Percentiles rank a stretch among this genome's conserved stretches.
Conservation (phyloP, 2,888 invertebrate genomes). For the Mythimna albipuncta region DNA sequence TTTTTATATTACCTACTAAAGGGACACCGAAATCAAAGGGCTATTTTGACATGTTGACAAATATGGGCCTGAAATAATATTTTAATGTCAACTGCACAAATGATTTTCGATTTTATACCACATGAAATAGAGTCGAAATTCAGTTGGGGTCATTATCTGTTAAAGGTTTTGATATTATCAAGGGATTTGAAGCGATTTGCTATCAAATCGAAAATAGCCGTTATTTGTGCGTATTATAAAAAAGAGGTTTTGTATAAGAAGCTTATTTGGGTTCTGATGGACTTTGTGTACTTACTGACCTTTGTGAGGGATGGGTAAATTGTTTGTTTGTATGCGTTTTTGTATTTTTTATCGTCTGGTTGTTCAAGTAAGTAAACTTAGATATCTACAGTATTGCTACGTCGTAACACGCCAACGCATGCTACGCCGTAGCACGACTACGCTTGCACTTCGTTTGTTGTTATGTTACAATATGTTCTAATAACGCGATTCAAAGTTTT, state of each 20-base stretch:
- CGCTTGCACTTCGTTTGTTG: neutral
- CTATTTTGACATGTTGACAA: conserved; percentile 89
- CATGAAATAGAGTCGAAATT: conserved; percentile 52
- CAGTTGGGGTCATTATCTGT: conserved; percentile 48
- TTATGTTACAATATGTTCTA: too few species aligned
- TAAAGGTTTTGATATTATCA: conserved; percentile 81
- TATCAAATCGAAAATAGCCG: conserved; percentile 79
- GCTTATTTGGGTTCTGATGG: conserved; percentile 72
- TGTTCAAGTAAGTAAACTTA: too few species aligned
- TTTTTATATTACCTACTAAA: conserved; percentile 76
- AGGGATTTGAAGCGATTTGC: conserved; percentile 86
- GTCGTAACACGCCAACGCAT: neutral
- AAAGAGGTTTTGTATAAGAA: conserved; percentile 69
- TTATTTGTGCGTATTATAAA: conserved; percentile 65
- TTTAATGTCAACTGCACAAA: conserved; percentile 50
- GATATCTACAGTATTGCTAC: neutral
- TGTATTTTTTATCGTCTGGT: conserved; percentile 1
- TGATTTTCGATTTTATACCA: conserved; percentile 46
- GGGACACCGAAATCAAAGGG: conserved; percentile 87
- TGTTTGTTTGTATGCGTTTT: conserved; percentile 38
- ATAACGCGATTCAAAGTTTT: too few species aligned
- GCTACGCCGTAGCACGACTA: neutral
- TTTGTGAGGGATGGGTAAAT: conserved; percentile 49
- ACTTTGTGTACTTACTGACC: conserved; percentile 60
- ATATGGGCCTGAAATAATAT: conserved; percentile 84